A percentile compares a stretch with the other conserved stretches of the same genome.
Evolutionary conservation across 2,888 invertebrate genomes (phyloP).

Genomic region (Cephus sareptanus): DNA sequence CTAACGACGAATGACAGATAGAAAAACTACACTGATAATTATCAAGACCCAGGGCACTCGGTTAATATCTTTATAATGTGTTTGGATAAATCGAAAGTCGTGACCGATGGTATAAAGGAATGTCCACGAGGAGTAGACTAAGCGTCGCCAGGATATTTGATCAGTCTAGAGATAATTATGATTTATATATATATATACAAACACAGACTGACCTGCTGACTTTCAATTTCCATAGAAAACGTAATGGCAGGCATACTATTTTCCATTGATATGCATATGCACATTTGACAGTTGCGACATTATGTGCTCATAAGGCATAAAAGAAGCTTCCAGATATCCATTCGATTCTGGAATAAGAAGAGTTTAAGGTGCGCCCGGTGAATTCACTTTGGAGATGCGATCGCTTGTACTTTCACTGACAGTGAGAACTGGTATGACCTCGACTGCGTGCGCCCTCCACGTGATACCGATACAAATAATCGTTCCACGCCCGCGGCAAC

Average conservation of each 20-base stretch:
- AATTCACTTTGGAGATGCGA: background rate
- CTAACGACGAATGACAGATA: background rate
- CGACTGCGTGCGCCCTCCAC: background rate
- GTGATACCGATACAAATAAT: background rate
- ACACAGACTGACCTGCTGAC: background rate
- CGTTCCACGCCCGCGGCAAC: background rate
- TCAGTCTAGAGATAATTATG: background rate
- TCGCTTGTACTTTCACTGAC: background rate
- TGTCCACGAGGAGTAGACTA: background rate
- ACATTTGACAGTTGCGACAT: too few relatives aligned
- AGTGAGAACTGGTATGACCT: background rate
- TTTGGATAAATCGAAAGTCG: background rate
- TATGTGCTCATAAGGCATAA: background rate
- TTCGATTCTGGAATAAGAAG: background rate
- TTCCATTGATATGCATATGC: background rate
- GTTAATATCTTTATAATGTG: background rate
- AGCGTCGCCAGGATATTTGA: background rate
- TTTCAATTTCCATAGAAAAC: background rate
- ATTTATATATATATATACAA: background rate
- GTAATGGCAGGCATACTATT: background rate
- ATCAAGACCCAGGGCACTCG: background rate
- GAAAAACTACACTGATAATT: background rate
- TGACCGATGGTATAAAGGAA: background rate
- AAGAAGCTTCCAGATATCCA: background rate
- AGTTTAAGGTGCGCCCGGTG: background rate